Base-by-base conservation (phyloP, 2,888 invertebrate species). In the Drosophila cognata region DNA sequence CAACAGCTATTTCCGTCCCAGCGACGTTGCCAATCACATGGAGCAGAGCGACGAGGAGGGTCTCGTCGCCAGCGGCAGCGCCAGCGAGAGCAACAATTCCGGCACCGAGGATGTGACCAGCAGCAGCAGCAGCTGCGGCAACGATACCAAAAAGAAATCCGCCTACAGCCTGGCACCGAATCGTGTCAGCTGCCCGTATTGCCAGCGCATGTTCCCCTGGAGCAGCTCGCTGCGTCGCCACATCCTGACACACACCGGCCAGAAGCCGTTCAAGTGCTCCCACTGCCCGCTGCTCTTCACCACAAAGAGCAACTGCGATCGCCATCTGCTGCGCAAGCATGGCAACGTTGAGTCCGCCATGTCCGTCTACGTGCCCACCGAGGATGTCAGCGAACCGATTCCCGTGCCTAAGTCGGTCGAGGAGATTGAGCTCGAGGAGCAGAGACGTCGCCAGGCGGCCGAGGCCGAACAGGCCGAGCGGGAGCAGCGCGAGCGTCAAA, bases 271-370 rank as follows among this genome's bases (percentile, higher is more conserved):
- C 94, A 98, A 98, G 91, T 99, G 99, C 93, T 96, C 97, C 0
- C 96, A 97, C 90, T 99, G 99, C 92, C 97, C 97, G 0, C 94
- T 99, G 11, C 95, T 98, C 1, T 99, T 99, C 93, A 99, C 99
- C 41, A 99, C 99, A 1, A 99, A 99, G 92, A 98, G 98, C 11
- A 99, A 99, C 93, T 98, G 99, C 92, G 99, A 99, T 91, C 96
- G 99, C 16, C 99, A 99, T 92, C 94, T 99, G 70, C 93, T 98
- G 61, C 94, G 98, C 43, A 98, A 98, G 91, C 98, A 98, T 91
- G 96, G 96, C 72, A 95, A 95, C 74, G 93, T 93, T 4, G 93
- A 93, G 72, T 93, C 93, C 2, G 93, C 93, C 18, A 92, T 93
- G 58, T 93, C 93, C 48, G 90, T 94, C 29, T 87, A 94, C 88